Conservation (phyloP, 1,140 invertebrate species). For the Meloidogyne exigua region DNA sequence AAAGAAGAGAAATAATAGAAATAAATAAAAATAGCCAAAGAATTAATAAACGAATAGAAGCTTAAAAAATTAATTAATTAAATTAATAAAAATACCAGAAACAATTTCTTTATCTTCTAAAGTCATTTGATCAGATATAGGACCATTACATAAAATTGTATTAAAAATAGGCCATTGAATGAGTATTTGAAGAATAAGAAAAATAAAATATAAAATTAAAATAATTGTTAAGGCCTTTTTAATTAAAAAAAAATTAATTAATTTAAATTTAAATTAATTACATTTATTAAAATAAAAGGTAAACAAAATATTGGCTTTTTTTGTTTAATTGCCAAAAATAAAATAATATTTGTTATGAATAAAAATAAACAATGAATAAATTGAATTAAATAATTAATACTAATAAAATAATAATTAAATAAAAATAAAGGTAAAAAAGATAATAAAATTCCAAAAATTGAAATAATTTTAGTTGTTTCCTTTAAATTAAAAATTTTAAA, state of each 20-base stretch:
- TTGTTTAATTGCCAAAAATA: background rate
- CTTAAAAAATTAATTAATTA: background rate
- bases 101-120: background rate
- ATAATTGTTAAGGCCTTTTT: background rate
- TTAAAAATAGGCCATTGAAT: background rate
- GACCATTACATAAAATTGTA: background rate
- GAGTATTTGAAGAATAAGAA: background rate
- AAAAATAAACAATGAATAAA: background rate
- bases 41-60: background rate
- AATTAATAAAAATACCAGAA: background rate
- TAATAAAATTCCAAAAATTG: conserved; percentile 1
- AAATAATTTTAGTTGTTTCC: conserved; percentile 1
- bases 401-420: conserved; percentile 1
- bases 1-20: background rate
- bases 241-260: background rate
- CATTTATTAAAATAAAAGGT: background rate
- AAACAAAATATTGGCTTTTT: background rate
- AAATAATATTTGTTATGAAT: background rate
- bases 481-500: background rate
- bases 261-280: background rate
- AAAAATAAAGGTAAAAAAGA: background rate
- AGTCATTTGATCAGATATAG: background rate
- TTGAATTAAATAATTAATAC: background rate
- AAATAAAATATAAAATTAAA: background rate
- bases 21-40: conserved; percentile 1